phyloP scores from a whole-genome alignment of 1,140 invertebrate species.

The Conus ventricosus region DNA sequence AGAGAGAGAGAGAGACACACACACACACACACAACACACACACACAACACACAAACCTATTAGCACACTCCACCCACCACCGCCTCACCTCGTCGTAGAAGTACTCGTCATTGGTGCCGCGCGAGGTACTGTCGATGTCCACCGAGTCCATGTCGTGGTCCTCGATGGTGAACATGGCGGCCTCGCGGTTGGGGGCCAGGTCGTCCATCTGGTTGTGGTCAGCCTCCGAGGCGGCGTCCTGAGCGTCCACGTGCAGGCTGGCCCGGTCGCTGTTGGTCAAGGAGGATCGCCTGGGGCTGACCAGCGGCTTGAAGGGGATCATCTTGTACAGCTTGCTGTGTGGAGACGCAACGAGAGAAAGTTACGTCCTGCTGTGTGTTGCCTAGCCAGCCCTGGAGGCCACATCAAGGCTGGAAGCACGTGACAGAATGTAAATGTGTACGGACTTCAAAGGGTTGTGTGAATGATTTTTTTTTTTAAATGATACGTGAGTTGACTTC shows the following conservation, averaged over 20 bases:
- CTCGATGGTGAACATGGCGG: conserved; percentile 23
- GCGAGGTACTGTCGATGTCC: conserved; percentile 17
- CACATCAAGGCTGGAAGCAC: too few relatives aligned
- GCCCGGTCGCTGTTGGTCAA: not conserved
- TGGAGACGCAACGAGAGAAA: too few relatives aligned
- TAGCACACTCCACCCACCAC: not conserved
- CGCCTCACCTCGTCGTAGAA: conserved; percentile 24
- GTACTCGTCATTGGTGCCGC: conserved; percentile 29
- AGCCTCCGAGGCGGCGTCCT: not conserved
- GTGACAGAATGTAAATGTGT: too few relatives aligned
- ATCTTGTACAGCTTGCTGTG: conserved; percentile 3
- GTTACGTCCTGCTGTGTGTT: too few relatives aligned
- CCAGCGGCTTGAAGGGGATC: conserved; percentile 17
- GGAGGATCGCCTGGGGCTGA: not conserved
- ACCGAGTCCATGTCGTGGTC: conserved; percentile 2
- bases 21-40: too few relatives aligned
- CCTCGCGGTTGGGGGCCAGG: not conserved
- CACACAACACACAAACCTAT: too few relatives aligned
- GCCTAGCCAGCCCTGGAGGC: too few relatives aligned
- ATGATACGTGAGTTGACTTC: too few relatives aligned
- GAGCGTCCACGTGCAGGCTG: not conserved
- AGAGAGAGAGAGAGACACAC: too few relatives aligned
- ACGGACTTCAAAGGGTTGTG: too few relatives aligned
- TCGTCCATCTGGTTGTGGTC: not conserved
- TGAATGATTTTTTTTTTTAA: too few relatives aligned